phyloP scores from a whole-genome alignment of 2,797 vertebrate genomes.

The Helarctos malayanus region DNA sequence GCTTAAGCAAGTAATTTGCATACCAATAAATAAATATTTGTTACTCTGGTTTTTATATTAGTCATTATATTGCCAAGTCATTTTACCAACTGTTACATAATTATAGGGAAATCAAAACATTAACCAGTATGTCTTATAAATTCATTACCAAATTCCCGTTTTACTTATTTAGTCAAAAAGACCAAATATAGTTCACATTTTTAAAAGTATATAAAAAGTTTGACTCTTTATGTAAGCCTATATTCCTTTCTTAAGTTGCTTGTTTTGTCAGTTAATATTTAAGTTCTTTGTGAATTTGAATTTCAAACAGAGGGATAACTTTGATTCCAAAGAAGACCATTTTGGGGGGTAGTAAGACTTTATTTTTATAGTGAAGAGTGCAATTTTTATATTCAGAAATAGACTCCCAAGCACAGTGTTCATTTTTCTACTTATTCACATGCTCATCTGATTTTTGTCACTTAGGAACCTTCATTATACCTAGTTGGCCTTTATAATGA shows the following conservation, averaged over 20 bases:
- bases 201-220: background rate
- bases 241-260: background rate
- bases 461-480: conserved; percentile 48
- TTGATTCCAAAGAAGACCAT: background rate
- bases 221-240: background rate
- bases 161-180: conserved; percentile 48
- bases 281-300: background rate
- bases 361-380: background rate
- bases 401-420: background rate
- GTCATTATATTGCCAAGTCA: conserved; percentile 52
- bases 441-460: conserved; percentile 48
- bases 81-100: conserved; percentile 55
- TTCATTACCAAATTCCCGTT: conserved; percentile 23
- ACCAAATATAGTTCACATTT: background rate
- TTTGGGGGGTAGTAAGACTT: background rate
- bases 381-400: conserved; percentile 63
- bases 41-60: conserved; percentile 20
- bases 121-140: conserved; percentile 20
- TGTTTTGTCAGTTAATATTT: conserved; percentile 18
- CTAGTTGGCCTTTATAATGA: conserved; percentile 77
- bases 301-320: background rate
- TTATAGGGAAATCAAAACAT: conserved; percentile 52
- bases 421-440: conserved; percentile 44
- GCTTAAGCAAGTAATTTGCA: conserved; percentile 53
- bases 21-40: conserved; percentile 57